A percentile compares a stretch with the other conserved stretches of the same genome.
Conservation (phyloP, 2,888 invertebrate species). For the Cheilosia grossa region DNA sequence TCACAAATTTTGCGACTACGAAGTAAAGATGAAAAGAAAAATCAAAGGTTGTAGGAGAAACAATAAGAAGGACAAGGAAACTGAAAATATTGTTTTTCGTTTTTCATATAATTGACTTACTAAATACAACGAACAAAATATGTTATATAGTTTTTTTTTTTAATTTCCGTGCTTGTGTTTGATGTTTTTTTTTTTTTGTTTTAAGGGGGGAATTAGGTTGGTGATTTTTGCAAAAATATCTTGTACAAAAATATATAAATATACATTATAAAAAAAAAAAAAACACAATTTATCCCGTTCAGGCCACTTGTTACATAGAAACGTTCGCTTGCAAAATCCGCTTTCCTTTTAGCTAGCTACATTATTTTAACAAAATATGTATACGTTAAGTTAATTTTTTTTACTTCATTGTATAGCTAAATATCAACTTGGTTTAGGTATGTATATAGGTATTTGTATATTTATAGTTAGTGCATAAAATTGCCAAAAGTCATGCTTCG, state of each 20-base stretch:
- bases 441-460: conserved; percentile 18
- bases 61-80: conserved; percentile 10
- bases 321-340: conserved; percentile 31
- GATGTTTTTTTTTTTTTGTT: background rate
- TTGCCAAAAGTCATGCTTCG: conserved; percentile 17
- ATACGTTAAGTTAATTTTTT: background rate
- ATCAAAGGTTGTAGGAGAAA: conserved; percentile 5
- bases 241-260: conserved; percentile 65
- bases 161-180: background rate
- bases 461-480: conserved; percentile 44
- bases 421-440: conserved; percentile 37
- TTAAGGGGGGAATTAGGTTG: background rate
- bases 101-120: conserved; percentile 48
- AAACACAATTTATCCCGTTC: conserved; percentile 45
- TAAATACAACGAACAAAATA: conserved; percentile 5
- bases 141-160: background rate
- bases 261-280: conserved; percentile 25
- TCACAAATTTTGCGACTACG: conserved; percentile 47
- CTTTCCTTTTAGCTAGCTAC: conserved; percentile 24
- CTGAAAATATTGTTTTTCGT: conserved; percentile 17
- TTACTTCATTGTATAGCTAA: conserved; percentile 24
- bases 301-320: conserved; percentile 50
- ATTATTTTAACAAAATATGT: conserved; percentile 23
- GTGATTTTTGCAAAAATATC: conserved; percentile 37
- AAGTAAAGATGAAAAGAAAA: conserved; percentile 33